Evolutionary conservation across 2,113 vertebrate genomes (phyloP).

Genomic region (Channa argus): DNA sequence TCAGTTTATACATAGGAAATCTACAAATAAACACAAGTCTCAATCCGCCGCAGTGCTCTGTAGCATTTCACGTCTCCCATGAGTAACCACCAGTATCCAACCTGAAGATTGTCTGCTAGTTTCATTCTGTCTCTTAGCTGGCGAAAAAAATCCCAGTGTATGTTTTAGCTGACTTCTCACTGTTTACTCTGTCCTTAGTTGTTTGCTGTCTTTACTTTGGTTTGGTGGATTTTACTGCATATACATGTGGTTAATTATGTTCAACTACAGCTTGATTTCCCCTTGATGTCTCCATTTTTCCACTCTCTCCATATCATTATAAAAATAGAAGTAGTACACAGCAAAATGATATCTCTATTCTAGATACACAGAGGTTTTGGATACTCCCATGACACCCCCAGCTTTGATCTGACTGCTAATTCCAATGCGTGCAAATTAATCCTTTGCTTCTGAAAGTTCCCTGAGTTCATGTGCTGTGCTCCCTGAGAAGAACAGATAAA

Average conservation of each 20-base stretch:
- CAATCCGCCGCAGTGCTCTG: slow-evolving; percentile 25
- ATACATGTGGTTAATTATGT: slow-evolving; percentile 65
- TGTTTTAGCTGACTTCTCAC: slow-evolving; percentile 50
- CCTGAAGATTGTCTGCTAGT: slow-evolving; percentile 13
- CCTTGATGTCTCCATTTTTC: slow-evolving; percentile 48
- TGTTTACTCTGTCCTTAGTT: slow-evolving; percentile 56
- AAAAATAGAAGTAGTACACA: slow-evolving; percentile 65
- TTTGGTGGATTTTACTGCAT: slow-evolving; percentile 44
- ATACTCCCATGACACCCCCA: slow-evolving; percentile 63
- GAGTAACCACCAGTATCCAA: slow-evolving; percentile 25
- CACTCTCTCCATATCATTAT: slow-evolving; percentile 50
- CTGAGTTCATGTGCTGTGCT: slow-evolving; percentile 69
- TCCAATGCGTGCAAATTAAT: slow-evolving; percentile 78
- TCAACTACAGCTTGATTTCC: slow-evolving; percentile 39
- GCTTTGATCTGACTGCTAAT: slow-evolving; percentile 80
- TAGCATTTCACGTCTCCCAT: slow-evolving; percentile 30
- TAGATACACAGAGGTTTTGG: slow-evolving; percentile 64
- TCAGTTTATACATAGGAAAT: slow-evolving; percentile 38
- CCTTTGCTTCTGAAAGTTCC: slow-evolving; percentile 73
- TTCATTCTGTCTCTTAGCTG: slow-evolving; percentile 18
- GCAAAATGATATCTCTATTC: slow-evolving; percentile 64
- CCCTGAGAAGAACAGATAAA: slow-evolving; percentile 68
- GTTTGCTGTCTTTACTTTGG: slow-evolving; percentile 43
- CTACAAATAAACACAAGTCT: slow-evolving; percentile 64
- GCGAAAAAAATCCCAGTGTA: slow-evolving; percentile 45